Evolutionary conservation across 2,888 invertebrate species (phyloP).

Genomic region (Spilosoma lubricipeda): DNA sequence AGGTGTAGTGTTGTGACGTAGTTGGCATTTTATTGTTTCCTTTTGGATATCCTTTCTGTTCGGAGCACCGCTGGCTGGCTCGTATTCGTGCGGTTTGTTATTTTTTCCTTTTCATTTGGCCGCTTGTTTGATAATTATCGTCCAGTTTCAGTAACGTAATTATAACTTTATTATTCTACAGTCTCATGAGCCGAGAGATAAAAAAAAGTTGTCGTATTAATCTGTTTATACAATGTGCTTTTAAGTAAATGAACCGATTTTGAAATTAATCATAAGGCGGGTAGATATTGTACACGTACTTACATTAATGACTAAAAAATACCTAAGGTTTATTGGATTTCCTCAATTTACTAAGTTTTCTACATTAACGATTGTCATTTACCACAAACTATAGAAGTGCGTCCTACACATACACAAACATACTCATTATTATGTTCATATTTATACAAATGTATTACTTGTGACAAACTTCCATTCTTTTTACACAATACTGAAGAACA

Average conservation of each 20-base stretch:
- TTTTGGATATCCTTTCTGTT: conserved; percentile 66
- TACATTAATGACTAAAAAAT: not conserved
- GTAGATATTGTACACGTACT: conserved; percentile 9
- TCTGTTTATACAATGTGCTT: conserved; percentile 15
- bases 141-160: conserved; percentile 20
- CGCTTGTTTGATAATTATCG: conserved; percentile 50
- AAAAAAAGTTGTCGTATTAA: conserved; percentile 2
- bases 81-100: conserved; percentile 56
- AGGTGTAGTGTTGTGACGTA: conserved; percentile 61
- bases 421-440: conserved; percentile 11
- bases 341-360: conserved; percentile 3
- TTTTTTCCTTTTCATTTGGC: conserved; percentile 32
- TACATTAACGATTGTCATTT: conserved; percentile 27
- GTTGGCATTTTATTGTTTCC: conserved; percentile 62
- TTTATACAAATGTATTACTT: conserved; percentile 21
- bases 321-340: conserved; percentile 5
- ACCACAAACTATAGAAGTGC: conserved; percentile 20
- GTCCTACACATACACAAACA: conserved; percentile 14
- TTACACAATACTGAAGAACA: conserved; percentile 17
- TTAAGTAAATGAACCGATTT: not conserved
- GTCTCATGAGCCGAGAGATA: conserved; percentile 5
- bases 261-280: conserved; percentile 6
- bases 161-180: conserved; percentile 5
- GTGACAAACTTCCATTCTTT: conserved; percentile 4
- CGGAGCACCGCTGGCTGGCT: conserved; percentile 54